Conservation (phyloP, 35 echinoderm and acorn worm species). For the Holothuria glaberrima region DNA sequence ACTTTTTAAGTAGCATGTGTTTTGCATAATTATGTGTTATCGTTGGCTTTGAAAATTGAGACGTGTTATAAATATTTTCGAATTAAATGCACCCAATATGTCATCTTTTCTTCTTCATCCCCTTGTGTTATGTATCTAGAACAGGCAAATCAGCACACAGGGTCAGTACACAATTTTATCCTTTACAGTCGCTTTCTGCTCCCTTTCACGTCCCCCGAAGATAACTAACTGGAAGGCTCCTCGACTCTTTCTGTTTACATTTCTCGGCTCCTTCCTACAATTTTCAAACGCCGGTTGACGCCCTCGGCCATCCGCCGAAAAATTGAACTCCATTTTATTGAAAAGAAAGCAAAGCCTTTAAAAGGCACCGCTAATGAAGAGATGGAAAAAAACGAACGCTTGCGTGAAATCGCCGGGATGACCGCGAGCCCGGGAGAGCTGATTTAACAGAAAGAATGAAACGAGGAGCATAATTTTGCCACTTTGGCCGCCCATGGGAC, state of each 20-base stretch:
- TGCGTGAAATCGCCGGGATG: conserved; percentile 35
- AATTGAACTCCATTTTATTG: conserved; percentile 26
- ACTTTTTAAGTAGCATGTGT: too few species aligned
- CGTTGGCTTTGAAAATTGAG: too few species aligned
- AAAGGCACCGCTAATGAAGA: conserved; percentile 54
- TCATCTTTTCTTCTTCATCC: not conserved
- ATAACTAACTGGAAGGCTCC: too few species aligned
- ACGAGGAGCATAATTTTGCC: conserved; percentile 39
- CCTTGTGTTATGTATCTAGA: not conserved
- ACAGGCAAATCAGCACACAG: too few species aligned
- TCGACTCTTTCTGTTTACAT: conserved; percentile 3
- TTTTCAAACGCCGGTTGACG: conserved; percentile 42
- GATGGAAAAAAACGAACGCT: conserved; percentile 30
- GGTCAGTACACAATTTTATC: too few species aligned
- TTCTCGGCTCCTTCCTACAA: conserved; percentile 21
- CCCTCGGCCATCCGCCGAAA: conserved; percentile 9
- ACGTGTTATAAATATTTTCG: too few species aligned
- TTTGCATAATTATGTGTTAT: too few species aligned
- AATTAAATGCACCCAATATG: too few species aligned
- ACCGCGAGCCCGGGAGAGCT: conserved; percentile 21
- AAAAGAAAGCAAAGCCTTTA: conserved; percentile 53
- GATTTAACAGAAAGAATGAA: not conserved
- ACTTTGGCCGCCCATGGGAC: conserved; percentile 52
- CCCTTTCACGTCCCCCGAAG: too few species aligned
- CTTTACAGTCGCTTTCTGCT: too few species aligned